Conservation (phyloP, 2,113 vertebrate species). For the Epinephelus lanceolatus region DNA sequence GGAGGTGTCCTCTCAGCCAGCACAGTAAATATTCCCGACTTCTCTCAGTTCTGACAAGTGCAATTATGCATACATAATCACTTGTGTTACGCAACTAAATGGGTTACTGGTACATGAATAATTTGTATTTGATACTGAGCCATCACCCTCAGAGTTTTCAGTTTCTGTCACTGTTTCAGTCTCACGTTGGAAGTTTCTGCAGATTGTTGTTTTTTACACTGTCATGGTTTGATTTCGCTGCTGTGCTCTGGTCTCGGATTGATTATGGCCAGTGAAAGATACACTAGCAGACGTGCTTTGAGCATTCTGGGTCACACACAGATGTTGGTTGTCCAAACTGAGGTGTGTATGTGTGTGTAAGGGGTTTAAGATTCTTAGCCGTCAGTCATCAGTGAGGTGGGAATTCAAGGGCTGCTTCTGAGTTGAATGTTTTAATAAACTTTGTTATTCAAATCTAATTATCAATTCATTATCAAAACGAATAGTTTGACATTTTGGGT, state of each 20-base stretch:
- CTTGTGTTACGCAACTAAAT: constrained; percentile 81
- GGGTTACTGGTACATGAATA: constrained; percentile 83
- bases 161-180: constrained; percentile 42
- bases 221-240: neutral
- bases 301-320: neutral
- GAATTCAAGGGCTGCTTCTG: neutral
- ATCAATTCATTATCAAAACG: neutral
- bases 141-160: constrained; percentile 54
- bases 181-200: constrained; percentile 20
- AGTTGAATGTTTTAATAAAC: neutral
- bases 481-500: neutral
- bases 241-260: too few species aligned
- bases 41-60: constrained; percentile 66
- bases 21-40: constrained; percentile 65
- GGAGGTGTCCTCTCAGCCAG: constrained; percentile 51
- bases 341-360: neutral
- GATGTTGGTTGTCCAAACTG: neutral
- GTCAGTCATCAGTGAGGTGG: too few species aligned
- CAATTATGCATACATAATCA: constrained; percentile 81
- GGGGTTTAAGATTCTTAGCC: neutral
- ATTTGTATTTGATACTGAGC: constrained; percentile 75
- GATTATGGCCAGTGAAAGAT: neutral
- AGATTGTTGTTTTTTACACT: neutral
- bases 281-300: neutral
- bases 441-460: neutral